Conservation (phyloP, 2,797 vertebrate genomes). For the Premnoplex brunnescens region DNA sequence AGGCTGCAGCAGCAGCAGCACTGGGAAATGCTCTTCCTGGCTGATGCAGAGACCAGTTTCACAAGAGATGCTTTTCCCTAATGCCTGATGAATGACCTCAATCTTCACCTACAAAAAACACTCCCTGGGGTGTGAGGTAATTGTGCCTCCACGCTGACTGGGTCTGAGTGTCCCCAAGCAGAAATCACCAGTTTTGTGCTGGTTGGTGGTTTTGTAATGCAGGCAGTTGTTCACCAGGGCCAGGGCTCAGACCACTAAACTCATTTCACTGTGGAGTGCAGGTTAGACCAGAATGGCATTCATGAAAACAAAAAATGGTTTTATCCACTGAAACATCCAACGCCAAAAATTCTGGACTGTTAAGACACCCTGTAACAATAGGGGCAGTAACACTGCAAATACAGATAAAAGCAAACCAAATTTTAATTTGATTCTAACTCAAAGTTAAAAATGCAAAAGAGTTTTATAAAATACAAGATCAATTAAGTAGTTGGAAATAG, state of each 20-base stretch:
- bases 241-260: background rate
- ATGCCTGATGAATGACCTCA: conserved; percentile 12
- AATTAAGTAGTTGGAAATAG: background rate
- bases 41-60: background rate
- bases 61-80: conserved; percentile 35
- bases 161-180: background rate
- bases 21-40: background rate
- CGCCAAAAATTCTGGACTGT: background rate
- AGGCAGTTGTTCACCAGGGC: background rate
- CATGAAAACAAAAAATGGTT: background rate
- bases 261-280: background rate
- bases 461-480: background rate
- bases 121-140: conserved; percentile 7
- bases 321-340: background rate
- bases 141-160: background rate
- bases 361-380: background rate
- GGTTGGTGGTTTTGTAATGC: background rate
- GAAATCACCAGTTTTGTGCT: background rate
- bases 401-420: background rate
- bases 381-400: background rate
- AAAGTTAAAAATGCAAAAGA: background rate
- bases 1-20: background rate
- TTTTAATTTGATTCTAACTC: background rate
- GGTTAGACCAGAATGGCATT: background rate
- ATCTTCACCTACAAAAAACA: conserved; percentile 19